Base-by-base conservation (phyloP, 2,888 invertebrate species). In the Allophyes oxyacanthae region DNA sequence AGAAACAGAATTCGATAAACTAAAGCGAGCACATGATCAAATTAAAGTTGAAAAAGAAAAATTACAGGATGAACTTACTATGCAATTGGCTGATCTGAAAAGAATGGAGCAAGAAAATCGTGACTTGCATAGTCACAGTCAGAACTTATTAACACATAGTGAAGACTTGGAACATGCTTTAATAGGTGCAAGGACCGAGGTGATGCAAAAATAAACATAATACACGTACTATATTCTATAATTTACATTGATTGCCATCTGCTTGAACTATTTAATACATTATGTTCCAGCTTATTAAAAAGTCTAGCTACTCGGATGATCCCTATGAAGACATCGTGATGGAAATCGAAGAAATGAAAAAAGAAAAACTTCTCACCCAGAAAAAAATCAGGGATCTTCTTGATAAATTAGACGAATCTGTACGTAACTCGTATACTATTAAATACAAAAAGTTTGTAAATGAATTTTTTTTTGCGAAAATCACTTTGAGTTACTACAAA, bases 401-500 rank as follows among this genome's bases (percentile, higher is more conserved):
- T 4, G 81, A 90, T 48, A 85, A 83, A 79, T 68, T 90, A 60
- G 87, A 92, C n/a, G 82, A 86, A 77, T 81, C 84, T 75, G 93
- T 93, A 84, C 72, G 48, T 49, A 42, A 20, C 20, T 20, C 20
- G 20, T 4, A 20, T 20, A 20, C 20, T 20, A 3, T n/a, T n/a
- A n/a, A n/a, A 4, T 20, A 20, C 4, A 20, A 20, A 20, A 20
- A 3, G 20, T 2, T 20, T 20, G 4, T 3, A 20, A n/a, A n/a
- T n/a, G n/a, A n/a, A n/a, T n/a, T n/a, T n/a, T n/a, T n/a, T n/a
- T n/a, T n/a, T n/a, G n/a, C n/a, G n/a, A n/a, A n/a, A n/a, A n/a
- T n/a, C n/a, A n/a, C n/a, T n/a, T n/a, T n/a, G n/a, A n/a, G n/a
- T n/a, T n/a, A n/a, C n/a, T n/a, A n/a, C n/a, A n/a, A n/a, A n/a